These are phyloP conservation scores for Otus scops DNA, from an alignment of 2,797 vertebrate species.

Conservation along the genomic window DNA sequence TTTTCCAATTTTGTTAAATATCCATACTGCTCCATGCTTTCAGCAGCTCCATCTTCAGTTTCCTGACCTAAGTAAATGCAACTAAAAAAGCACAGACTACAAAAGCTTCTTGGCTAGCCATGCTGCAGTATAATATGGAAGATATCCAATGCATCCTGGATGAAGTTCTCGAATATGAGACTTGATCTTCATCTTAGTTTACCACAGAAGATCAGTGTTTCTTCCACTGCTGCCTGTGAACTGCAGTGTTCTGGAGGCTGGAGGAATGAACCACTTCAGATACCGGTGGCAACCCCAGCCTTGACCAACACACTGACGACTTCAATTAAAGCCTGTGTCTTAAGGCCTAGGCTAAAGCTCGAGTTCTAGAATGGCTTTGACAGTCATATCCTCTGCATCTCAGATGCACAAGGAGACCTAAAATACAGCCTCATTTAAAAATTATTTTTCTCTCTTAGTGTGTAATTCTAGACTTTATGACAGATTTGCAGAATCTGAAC, in stretches of 20 bases:
- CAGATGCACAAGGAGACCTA: neutral
- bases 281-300: accelerated
- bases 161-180: neutral
- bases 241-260: neutral
- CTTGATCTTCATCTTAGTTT: neutral
- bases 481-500: neutral
- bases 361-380: neutral
- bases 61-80: neutral
- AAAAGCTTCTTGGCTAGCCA: neutral
- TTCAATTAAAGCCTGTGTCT: neutral
- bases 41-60: neutral
- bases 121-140: neutral
- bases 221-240: neutral
- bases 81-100: neutral
- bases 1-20: neutral
- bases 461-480: neutral
- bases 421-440: neutral
- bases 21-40: accelerated
- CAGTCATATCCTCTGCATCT: neutral
- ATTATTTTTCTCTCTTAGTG: neutral
- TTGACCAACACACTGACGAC: accelerated
- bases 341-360: neutral
- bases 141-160: accelerated
- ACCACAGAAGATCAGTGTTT: accelerated
- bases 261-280: neutral